phyloP scores from a whole-genome alignment of 1,140 invertebrate genomes.

The Plodia interpunctella region DNA sequence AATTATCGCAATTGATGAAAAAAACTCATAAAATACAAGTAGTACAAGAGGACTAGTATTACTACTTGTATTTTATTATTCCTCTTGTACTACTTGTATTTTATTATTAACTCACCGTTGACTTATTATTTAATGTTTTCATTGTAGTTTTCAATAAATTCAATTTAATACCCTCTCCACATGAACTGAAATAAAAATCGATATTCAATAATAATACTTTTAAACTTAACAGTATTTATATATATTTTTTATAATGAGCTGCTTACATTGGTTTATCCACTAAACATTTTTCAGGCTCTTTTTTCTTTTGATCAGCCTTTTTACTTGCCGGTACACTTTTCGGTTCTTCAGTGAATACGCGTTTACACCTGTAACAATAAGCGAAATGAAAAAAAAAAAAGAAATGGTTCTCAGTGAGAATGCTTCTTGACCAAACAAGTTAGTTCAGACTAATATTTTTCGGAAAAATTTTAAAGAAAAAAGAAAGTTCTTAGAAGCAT shows the following conservation, averaged over 20 bases:
- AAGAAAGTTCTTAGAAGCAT: no score
- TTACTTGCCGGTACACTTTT: constrained; percentile 75
- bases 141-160: constrained; percentile 67
- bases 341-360: constrained; percentile 78
- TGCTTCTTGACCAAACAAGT: no score
- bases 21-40: no score
- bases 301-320: constrained; percentile 68
- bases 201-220: constrained; percentile 14
- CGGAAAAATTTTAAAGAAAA: no score
- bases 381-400: not conserved
- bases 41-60: no score
- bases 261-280: constrained; percentile 39
- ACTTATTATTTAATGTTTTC: constrained; percentile 63
- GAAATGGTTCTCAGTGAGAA: no score
- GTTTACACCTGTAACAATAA: constrained; percentile 68
- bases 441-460: no score
- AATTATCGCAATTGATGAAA: no score
- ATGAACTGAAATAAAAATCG: constrained; percentile 46
- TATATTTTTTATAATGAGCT: not conserved
- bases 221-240: not conserved
- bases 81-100: no score
- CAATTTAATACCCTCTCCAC: constrained; percentile 63
- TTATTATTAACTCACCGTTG: constrained; percentile 16
- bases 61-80: no score
- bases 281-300: constrained; percentile 53